Evolutionary conservation across 2,797 vertebrate genomes (phyloP).

Genomic region (Botia kubotai): DNA sequence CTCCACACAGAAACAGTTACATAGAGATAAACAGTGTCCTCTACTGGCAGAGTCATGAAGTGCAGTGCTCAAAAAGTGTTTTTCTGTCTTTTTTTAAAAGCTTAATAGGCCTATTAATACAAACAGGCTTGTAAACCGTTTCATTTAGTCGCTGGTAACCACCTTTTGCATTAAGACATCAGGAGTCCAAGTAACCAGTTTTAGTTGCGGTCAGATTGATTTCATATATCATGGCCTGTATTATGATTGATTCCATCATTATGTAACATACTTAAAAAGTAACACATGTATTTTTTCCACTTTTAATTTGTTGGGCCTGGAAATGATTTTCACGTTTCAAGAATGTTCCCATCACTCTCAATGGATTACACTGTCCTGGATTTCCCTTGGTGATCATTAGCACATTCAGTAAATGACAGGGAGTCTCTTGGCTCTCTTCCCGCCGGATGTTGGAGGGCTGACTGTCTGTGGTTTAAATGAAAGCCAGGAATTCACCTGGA

Average conservation of each 20-base stretch:
- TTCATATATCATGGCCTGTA: not conserved
- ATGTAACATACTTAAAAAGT: not conserved
- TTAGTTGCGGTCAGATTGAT: not conserved
- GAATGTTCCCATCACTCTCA: not conserved
- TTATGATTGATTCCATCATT: not conserved
- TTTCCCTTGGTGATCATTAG: not conserved
- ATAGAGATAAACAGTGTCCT: slow-evolving; percentile 24
- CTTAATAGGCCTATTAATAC: not conserved
- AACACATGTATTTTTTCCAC: not conserved
- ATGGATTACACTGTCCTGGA: not conserved
- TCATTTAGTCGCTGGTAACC: not conserved
- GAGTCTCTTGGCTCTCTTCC: not conserved
- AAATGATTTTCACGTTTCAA: not conserved
- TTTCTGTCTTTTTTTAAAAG: not conserved
- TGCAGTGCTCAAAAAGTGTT: not conserved
- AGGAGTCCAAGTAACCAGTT: not conserved
- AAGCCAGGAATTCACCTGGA: slow-evolving; percentile 10
- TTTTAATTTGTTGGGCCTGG: not conserved
- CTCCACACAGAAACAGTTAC: not conserved
- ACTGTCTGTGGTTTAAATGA: not conserved
- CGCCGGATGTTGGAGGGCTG: not conserved
- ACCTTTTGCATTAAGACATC: not conserved
- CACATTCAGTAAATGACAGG: slow-evolving; percentile 6
- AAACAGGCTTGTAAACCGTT: not conserved
- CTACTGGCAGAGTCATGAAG: not conserved